Percentiles rank a stretch among this genome's conserved stretches.
These are phyloP conservation scores for Drosophila hydei DNA, from an alignment of 1,140 invertebrate species.

Conservation along the genomic window DNA sequence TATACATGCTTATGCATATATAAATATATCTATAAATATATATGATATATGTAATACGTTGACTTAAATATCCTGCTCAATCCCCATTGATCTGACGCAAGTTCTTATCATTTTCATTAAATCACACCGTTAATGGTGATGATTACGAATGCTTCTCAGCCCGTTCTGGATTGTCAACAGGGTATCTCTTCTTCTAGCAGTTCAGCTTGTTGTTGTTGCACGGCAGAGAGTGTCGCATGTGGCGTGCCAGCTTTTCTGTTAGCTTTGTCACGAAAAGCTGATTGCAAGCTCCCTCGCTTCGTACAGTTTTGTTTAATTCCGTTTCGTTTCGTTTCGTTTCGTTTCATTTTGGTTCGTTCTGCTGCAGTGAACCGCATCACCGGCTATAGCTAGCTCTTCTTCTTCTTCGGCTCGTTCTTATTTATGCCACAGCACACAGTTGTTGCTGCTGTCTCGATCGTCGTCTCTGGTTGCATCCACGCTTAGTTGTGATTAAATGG, in stretches of 20 bases:
- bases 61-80: no score
- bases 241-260: neutral
- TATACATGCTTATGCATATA: no score
- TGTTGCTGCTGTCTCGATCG: neutral
- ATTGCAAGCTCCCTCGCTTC: slow-evolving; percentile 7
- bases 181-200: neutral
- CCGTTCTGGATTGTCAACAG: no score
- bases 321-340: slow-evolving; percentile 11
- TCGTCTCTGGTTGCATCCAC: slow-evolving; percentile 55
- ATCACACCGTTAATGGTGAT: no score
- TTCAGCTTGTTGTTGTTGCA: neutral
- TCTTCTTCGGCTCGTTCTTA: slow-evolving; percentile 57
- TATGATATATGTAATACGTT: no score
- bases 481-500: slow-evolving; percentile 74
- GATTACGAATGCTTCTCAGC: no score
- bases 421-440: slow-evolving; percentile 69
- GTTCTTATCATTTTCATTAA: no score
- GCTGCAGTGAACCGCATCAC: slow-evolving; percentile 78
- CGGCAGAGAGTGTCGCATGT: neutral
- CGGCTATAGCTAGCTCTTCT: slow-evolving; percentile 27
- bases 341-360: slow-evolving; percentile 48
- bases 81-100: no score
- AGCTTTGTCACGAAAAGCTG: slow-evolving; percentile 23
- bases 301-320: neutral
- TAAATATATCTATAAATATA: no score